phyloP scores from a whole-genome alignment of 2,888 invertebrate species.

The Drosophila incognita region DNA sequence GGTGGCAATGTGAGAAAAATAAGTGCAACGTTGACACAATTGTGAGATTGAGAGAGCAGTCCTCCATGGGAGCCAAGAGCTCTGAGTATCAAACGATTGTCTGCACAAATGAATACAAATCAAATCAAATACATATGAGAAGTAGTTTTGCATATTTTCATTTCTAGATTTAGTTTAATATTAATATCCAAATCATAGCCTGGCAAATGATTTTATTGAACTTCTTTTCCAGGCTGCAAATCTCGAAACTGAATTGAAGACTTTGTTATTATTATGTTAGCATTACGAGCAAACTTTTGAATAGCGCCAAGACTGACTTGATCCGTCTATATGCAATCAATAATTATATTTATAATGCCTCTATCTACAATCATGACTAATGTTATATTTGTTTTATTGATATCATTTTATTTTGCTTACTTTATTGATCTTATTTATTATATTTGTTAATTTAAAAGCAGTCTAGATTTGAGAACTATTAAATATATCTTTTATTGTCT shows the following conservation, averaged over 20 bases:
- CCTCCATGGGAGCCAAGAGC: neutral
- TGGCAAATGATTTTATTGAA: neutral
- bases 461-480: neutral
- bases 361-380: no score
- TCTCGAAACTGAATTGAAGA: neutral
- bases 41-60: slow-evolving; percentile 41
- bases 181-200: neutral
- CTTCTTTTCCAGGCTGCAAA: neutral
- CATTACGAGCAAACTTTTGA: neutral
- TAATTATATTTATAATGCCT: neutral
- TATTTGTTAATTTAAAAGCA: neutral
- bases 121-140: slow-evolving; percentile 24
- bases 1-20: slow-evolving; percentile 70
- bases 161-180: neutral
- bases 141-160: neutral
- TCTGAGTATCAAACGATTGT: slow-evolving; percentile 3
- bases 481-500: neutral
- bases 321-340: accelerated
- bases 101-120: slow-evolving; percentile 18
- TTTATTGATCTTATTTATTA: neutral
- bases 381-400: neutral
- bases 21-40: slow-evolving; percentile 74
- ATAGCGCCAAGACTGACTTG: neutral
- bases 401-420: neutral
- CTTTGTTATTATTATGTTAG: neutral